Conservation (phyloP, 2,888 invertebrate species). For the Stenichneumon culpator region DNA sequence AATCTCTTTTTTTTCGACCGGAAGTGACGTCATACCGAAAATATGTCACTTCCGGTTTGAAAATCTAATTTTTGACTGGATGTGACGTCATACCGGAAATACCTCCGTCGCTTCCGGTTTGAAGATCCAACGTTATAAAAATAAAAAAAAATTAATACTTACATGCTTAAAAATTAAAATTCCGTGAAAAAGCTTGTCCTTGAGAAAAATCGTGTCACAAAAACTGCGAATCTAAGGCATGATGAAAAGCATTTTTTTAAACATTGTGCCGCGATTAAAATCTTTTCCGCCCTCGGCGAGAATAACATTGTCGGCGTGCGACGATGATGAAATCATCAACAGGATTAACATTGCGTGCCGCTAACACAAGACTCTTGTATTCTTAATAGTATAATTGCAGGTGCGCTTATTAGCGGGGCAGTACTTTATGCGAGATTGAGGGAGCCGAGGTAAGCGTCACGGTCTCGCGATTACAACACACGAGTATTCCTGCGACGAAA, state of each 20-base stretch:
- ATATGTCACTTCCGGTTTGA: no score
- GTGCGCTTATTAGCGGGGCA: slow-evolving; percentile 54
- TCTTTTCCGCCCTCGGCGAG: not conserved
- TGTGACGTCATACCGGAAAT: no score
- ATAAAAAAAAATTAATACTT: not conserved
- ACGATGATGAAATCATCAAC: not conserved
- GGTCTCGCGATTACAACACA: slow-evolving; percentile 47
- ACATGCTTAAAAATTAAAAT: not conserved
- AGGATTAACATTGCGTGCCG: slow-evolving; percentile 1
- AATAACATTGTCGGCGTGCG: not conserved
- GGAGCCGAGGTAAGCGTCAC: slow-evolving; percentile 46
- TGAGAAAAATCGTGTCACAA: not conserved
- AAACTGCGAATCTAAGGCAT: not conserved
- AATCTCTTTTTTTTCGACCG: no score
- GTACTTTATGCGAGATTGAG: slow-evolving; percentile 17
- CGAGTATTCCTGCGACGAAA: not conserved
- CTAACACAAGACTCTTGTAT: slow-evolving; percentile 52
- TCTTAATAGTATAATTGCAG: slow-evolving; percentile 64
- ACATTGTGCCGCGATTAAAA: not conserved
- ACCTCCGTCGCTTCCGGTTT: no score
- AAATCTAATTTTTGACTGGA: no score
- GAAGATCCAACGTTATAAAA: no score
- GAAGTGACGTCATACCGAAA: no score
- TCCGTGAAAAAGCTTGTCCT: not conserved
- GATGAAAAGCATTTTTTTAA: not conserved